Base-by-base conservation (phyloP, 2,888 invertebrate genomes). In the Branchipolynoe longqiensis region DNA sequence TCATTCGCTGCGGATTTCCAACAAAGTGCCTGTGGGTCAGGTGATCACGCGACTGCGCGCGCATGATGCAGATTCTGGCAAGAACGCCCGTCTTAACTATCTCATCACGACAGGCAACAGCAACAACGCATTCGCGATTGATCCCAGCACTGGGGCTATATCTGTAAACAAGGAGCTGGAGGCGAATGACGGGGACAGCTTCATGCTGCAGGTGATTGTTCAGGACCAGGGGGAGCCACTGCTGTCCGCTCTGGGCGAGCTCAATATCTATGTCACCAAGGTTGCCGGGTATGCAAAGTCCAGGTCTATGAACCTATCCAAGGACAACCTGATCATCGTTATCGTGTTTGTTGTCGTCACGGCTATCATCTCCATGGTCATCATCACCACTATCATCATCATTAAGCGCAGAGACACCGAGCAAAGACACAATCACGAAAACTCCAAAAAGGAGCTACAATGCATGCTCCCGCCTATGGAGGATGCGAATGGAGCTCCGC, bases 341-440 rank as follows among this genome's bases (percentile, higher is more conserved):
- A 83, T 89, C 4, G 87, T 89, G 4, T 85, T 85, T 82, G 85
- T 84, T 6, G 69, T 88, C 54, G 86, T 88, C 38, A 85, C 86
- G 0, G 59, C 88, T 54, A 59, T 88, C 59, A 82, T 88, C 82
- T 87, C 85, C 38, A 62, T 87, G 33, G 78, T 88, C 56, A 83
- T 88, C 58, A 82, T 88, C 14, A 85, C 82, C 14, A 88, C 86
- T 25, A 87, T 88, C n/a, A 33, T 87, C 54, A 40, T 88, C 28
- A 84, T 88, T 28, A 56, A 87, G 18, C 64, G 85, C 28, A 86
- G 85, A 40, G 88, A 85, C 56, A 85, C 87, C n/a, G 73, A 81
- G 36, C 56, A 78, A 54, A 64, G 38, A 74, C 56, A 73, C 33
- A 38, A 85, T 18, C 48, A 84, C 25, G 36, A 86, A 28, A 31